These are phyloP conservation scores for Strix aluco DNA, from an alignment of 2,113 vertebrate species.

Conservation along the genomic window DNA sequence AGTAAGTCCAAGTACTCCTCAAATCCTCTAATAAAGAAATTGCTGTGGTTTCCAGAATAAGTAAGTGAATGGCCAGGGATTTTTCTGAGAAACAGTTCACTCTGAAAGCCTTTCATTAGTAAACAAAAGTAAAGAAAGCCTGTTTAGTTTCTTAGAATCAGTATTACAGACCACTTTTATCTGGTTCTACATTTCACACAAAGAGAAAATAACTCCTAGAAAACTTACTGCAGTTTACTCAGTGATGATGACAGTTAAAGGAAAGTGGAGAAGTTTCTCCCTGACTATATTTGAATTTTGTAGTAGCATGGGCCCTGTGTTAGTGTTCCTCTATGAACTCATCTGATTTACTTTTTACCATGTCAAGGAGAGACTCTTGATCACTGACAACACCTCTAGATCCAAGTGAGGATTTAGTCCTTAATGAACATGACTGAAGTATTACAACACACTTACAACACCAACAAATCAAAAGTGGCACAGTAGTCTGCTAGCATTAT, in stretches of 20 bases:
- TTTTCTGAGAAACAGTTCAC: background rate
- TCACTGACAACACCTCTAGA: background rate
- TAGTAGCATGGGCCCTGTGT: background rate
- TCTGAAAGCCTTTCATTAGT: background rate
- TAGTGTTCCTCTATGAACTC: conserved; percentile 10
- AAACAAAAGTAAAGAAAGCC: background rate
- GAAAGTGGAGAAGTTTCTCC: background rate
- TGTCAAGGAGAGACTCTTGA: background rate
- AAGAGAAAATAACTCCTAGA: background rate
- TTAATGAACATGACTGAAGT: background rate
- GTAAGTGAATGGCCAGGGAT: background rate
- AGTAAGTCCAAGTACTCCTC: background rate
- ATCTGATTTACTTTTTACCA: conserved; percentile 23
- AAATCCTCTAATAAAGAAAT: conserved; percentile 12
- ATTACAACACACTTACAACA: background rate
- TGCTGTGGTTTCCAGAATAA: background rate
- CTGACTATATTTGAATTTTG: conserved; percentile 7
- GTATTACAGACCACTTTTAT: background rate
- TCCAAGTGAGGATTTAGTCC: conserved; percentile 8
- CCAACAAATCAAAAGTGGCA: background rate
- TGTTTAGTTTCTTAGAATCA: background rate
- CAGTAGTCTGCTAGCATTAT: background rate
- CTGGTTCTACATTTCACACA: background rate
- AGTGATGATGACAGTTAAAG: background rate
- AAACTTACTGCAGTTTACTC: background rate